Percentiles rank a stretch among this genome's conserved stretches.
phyloP scores from a whole-genome alignment of 2,888 invertebrate genomes.

The Hypena proboscidalis region DNA sequence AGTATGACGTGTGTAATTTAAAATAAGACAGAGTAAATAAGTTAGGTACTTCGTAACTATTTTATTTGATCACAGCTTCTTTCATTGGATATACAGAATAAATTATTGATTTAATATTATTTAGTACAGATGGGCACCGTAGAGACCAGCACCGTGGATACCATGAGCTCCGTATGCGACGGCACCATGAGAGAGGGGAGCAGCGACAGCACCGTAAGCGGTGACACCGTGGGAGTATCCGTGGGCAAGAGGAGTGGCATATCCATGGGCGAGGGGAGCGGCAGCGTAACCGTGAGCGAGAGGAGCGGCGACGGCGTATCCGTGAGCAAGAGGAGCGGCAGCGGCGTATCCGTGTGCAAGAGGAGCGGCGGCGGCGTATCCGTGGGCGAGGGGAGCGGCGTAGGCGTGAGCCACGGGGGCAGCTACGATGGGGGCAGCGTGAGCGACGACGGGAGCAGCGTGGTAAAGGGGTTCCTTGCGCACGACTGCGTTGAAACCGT shows the following conservation, averaged over 20 bases:
- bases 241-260: conserved; percentile 40
- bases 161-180: conserved; percentile 35
- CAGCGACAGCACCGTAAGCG: conserved; percentile 35
- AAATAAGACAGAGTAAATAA: conserved; percentile 1
- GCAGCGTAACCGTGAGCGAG: conserved; percentile 39
- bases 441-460: conserved; percentile 45
- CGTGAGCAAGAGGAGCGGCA: conserved; percentile 32
- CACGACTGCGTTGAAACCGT: conserved; percentile 84
- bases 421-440: conserved; percentile 45
- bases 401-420: conserved; percentile 49
- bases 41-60: conserved; percentile 24
- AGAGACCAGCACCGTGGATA: conserved; percentile 40
- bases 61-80: conserved; percentile 54
- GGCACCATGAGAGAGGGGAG: conserved; percentile 36
- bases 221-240: conserved; percentile 39
- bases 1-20: too few relatives aligned
- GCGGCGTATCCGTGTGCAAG: conserved; percentile 23
- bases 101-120: conserved; percentile 37
- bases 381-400: conserved; percentile 31
- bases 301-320: conserved; percentile 24
- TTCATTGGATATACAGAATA: conserved; percentile 47
- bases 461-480: conserved; percentile 71
- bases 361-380: conserved; percentile 31
- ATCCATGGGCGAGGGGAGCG: conserved; percentile 36
- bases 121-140: conserved; percentile 52